Percentiles rank a stretch among this genome's conserved stretches.
These are phyloP conservation scores for Climacteris rufus DNA, from an alignment of 2,113 vertebrate species.

Conservation along the genomic window DNA sequence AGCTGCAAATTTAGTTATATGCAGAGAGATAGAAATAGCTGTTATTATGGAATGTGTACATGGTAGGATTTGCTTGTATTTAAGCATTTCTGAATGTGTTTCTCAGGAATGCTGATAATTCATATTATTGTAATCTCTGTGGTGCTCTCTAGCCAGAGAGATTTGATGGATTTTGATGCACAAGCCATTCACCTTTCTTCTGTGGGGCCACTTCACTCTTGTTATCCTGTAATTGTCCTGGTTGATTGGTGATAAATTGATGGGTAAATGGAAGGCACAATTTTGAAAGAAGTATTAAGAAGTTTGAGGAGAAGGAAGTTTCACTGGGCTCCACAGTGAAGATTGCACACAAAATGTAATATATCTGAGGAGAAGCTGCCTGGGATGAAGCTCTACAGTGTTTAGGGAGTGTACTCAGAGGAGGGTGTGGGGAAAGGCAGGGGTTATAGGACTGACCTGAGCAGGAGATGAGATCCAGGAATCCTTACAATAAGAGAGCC, in stretches of 20 bases:
- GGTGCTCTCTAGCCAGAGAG: background rate
- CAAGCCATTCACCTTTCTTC: background rate
- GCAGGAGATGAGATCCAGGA: background rate
- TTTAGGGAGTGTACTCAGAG: background rate
- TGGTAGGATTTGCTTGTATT: background rate
- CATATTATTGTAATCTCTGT: background rate
- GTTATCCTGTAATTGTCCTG: background rate
- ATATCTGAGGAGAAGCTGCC: background rate
- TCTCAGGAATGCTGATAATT: background rate
- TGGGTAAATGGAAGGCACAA: background rate
- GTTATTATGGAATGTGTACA: background rate
- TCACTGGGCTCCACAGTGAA: background rate
- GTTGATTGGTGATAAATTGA: background rate
- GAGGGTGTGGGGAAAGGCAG: background rate
- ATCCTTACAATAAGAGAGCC: background rate
- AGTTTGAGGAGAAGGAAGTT: background rate
- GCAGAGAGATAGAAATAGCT: background rate
- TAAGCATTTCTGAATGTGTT: background rate
- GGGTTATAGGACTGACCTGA: background rate
- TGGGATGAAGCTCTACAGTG: background rate
- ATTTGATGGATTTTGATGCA: background rate
- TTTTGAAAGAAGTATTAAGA: background rate
- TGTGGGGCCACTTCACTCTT: background rate
- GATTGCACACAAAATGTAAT: background rate
- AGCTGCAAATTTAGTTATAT: background rate